Percentiles rank a stretch among this genome's conserved stretches.
Conservation (phyloP, 2,113 vertebrate genomes). For the Chaenocephalus aceratus region DNA sequence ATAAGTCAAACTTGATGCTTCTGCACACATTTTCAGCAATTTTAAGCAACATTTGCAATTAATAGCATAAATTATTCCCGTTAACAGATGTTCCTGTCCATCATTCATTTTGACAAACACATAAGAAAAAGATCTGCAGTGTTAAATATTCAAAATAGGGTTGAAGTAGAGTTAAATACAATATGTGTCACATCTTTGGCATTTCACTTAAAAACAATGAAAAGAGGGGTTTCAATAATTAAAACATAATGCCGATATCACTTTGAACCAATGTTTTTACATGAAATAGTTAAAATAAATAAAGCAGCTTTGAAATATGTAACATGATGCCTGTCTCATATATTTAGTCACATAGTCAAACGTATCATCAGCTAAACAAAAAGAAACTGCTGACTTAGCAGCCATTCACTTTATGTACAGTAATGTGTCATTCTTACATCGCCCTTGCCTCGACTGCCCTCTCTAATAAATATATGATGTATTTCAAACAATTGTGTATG, state of each 20-base stretch:
- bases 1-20: neutral
- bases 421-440: constrained; percentile 9
- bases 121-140: too few relatives aligned
- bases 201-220: too few relatives aligned
- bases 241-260: too few relatives aligned
- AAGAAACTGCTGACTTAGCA: constrained; percentile 33
- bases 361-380: constrained; percentile 30
- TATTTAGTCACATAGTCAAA: neutral
- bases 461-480: constrained; percentile 7
- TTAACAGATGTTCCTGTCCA: neutral
- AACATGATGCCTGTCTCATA: neutral
- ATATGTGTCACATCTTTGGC: too few relatives aligned
- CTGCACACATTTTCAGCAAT: neutral
- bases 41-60: neutral
- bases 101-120: neutral
- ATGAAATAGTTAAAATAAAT: too few relatives aligned
- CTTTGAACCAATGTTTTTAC: too few relatives aligned
- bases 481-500: constrained; percentile 16
- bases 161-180: neutral
- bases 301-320: neutral
- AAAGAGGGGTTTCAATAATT: too few relatives aligned
- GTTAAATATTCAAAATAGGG: too few relatives aligned
- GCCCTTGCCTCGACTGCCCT: neutral
- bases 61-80: neutral
- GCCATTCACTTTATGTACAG: neutral